Conservation (phyloP, 2,113 vertebrate genomes). For the Lethenteron reissneri region DNA sequence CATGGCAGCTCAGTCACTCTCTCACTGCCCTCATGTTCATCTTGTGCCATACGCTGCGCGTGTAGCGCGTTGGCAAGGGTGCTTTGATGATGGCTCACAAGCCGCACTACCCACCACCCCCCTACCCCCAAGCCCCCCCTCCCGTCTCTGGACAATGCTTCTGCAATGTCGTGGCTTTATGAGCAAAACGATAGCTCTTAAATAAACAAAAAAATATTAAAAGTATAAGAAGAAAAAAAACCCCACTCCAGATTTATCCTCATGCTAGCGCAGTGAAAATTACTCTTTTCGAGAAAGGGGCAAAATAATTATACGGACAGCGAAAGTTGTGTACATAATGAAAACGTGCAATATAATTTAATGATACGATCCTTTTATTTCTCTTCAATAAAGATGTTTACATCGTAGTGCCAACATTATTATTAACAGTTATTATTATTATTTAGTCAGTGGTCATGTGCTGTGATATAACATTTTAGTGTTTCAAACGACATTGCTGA, state of each 20-base stretch:
- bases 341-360: too few relatives aligned
- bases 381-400: not conserved
- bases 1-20: slow-evolving; percentile 1
- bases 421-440: not conserved
- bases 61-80: too few relatives aligned
- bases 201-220: too few relatives aligned
- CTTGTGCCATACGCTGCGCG: not conserved
- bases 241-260: too few relatives aligned
- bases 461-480: slow-evolving; percentile 2
- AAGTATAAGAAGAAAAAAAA: too few relatives aligned
- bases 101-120: not conserved
- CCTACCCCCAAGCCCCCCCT: not conserved
- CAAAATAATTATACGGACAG: too few relatives aligned
- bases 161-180: not conserved
- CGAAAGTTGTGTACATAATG: too few relatives aligned
- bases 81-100: not conserved
- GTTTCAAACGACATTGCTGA: not conserved
- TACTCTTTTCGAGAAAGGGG: too few relatives aligned
- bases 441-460: not conserved
- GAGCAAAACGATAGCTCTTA: not conserved
- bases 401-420: not conserved
- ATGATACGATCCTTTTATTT: too few relatives aligned
- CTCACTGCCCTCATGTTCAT: not conserved
- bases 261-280: too few relatives aligned
- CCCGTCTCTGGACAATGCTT: not conserved